These are phyloP conservation scores for Prochilodus magdalenae DNA, from an alignment of 2,113 vertebrate species.

Conservation along the genomic window DNA sequence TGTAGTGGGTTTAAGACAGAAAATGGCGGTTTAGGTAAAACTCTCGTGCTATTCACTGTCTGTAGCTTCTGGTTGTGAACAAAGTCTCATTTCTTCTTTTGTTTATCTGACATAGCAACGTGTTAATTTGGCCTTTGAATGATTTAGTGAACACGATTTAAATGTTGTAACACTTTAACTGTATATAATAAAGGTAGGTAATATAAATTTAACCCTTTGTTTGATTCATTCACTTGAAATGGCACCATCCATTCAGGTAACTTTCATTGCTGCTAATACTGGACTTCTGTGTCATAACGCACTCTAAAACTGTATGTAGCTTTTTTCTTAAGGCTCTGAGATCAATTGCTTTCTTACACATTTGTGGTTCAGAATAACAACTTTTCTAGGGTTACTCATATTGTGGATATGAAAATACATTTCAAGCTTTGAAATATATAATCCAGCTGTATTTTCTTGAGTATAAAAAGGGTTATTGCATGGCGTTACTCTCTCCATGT, in stretches of 20 bases:
- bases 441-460: not conserved
- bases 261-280: not conserved
- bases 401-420: no score
- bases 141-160: not conserved
- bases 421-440: no score
- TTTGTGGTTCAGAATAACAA: no score
- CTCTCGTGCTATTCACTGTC: not conserved
- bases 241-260: not conserved
- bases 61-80: not conserved
- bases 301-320: not conserved
- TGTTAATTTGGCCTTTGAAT: not conserved
- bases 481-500: not conserved
- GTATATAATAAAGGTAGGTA: not conserved
- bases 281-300: not conserved
- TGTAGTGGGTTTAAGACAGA: slow-evolving; percentile 21
- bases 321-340: not conserved
- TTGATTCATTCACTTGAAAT: not conserved
- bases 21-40: slow-evolving; percentile 50
- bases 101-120: not conserved
- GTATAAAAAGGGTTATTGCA: not conserved
- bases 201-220: not conserved
- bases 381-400: not conserved
- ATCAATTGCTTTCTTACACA: no score
- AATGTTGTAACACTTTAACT: not conserved
- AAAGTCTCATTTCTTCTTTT: not conserved